These are phyloP conservation scores for Himantopus leucocephalus DNA, from an alignment of 2,113 vertebrate species.

Conservation along the genomic window DNA sequence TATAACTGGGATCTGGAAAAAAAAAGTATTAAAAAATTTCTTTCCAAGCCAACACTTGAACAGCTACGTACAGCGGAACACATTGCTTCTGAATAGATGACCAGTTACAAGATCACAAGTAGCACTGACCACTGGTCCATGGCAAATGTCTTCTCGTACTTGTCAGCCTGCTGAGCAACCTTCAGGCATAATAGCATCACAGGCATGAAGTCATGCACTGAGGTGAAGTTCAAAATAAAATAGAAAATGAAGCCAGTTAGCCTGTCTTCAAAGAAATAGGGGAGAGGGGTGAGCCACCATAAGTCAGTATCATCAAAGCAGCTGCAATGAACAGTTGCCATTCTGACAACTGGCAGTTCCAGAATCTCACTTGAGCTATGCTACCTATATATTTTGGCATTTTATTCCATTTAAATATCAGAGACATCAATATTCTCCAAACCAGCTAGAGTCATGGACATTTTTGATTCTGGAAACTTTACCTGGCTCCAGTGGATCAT, in stretches of 20 bases:
- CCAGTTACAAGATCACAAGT: neutral
- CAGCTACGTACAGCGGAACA: neutral
- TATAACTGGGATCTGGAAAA: neutral
- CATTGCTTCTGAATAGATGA: neutral
- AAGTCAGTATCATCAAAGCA: neutral
- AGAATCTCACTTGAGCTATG: neutral
- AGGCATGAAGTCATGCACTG: neutral
- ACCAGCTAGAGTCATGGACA: neutral
- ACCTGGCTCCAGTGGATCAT: slow-evolving; percentile 97
- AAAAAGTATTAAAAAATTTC: neutral
- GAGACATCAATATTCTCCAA: neutral
- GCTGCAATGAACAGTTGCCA: neutral
- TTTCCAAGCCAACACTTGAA: neutral
- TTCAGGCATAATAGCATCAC: neutral
- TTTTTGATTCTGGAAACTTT: neutral
- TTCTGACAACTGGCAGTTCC: neutral
- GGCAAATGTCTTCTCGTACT: neutral
- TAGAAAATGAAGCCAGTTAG: neutral
- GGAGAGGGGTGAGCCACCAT: neutral
- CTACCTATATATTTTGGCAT: neutral
- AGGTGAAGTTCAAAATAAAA: neutral
- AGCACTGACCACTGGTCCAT: neutral
- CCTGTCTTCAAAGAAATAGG: neutral
- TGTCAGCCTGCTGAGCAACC: neutral
- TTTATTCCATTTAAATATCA: neutral